Conservation (phyloP, 2,113 vertebrate species). For the Bungarus multicinctus region DNA sequence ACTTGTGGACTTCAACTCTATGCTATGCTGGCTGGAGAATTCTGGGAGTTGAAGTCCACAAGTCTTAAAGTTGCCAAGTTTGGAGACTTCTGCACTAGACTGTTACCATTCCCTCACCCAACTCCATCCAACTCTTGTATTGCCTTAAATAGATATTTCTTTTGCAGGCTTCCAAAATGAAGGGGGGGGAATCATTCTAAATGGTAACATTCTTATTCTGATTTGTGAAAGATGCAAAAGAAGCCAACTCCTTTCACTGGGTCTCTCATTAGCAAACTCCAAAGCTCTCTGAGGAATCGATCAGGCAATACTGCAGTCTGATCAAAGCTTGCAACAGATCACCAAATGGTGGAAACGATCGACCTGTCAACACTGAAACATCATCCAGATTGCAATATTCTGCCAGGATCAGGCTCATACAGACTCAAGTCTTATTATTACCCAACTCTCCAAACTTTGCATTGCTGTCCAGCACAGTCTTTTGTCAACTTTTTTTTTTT, state of each 20-base stretch:
- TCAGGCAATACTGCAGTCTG: neutral
- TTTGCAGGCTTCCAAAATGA: neutral
- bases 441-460: neutral
- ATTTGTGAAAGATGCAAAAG: neutral
- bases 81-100: neutral
- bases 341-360: neutral
- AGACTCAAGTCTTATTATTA: neutral
- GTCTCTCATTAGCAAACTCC: neutral
- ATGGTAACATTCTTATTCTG: neutral
- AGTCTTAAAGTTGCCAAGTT: too few relatives aligned
- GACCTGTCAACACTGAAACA: neutral
- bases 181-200: neutral
- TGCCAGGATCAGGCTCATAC: neutral
- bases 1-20: too few relatives aligned
- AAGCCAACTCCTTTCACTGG: neutral
- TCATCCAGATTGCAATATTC: neutral
- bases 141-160: neutral
- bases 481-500: neutral
- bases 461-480: neutral
- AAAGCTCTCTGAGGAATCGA: neutral
- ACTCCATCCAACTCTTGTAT: neutral
- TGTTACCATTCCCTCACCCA: neutral
- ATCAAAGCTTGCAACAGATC: neutral
- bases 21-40: too few relatives aligned
- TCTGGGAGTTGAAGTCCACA: too few relatives aligned